phyloP scores from a whole-genome alignment of 2,113 vertebrate genomes.

The Notechis scutatus region DNA sequence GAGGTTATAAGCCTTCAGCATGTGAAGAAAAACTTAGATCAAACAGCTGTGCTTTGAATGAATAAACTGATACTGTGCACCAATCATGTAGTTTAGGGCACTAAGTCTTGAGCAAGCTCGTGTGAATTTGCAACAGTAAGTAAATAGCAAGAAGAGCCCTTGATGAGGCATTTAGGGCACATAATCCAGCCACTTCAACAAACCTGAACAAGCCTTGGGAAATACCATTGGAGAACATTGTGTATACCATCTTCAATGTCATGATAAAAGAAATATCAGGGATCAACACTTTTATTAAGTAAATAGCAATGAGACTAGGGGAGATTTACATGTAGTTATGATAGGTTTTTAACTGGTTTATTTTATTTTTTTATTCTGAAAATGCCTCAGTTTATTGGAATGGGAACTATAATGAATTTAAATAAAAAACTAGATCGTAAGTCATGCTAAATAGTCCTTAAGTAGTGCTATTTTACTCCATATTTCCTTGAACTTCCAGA shows the following conservation, averaged over 20 bases:
- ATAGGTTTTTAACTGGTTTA: background rate
- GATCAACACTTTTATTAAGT: background rate
- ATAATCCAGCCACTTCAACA: background rate
- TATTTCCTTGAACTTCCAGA: background rate
- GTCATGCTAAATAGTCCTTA: background rate
- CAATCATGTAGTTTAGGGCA: background rate
- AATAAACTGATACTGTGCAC: background rate
- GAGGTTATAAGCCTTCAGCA: background rate
- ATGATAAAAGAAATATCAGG: background rate
- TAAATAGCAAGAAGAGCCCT: background rate
- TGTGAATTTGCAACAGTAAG: background rate
- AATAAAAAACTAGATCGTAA: background rate
- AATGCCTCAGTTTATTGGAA: background rate
- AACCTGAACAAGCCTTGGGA: background rate
- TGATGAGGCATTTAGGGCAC: background rate
- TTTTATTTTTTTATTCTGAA: background rate
- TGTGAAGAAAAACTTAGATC: background rate
- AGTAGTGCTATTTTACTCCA: background rate
- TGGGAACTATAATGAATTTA: background rate
- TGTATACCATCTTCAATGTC: background rate
- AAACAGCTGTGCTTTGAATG: background rate
- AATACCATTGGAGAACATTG: background rate
- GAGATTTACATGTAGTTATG: background rate
- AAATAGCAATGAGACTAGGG: background rate
- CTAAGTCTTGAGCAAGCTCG: background rate